Evolutionary conservation across 2,888 invertebrate species (phyloP).

Genomic region (Cordilura impudica): DNA sequence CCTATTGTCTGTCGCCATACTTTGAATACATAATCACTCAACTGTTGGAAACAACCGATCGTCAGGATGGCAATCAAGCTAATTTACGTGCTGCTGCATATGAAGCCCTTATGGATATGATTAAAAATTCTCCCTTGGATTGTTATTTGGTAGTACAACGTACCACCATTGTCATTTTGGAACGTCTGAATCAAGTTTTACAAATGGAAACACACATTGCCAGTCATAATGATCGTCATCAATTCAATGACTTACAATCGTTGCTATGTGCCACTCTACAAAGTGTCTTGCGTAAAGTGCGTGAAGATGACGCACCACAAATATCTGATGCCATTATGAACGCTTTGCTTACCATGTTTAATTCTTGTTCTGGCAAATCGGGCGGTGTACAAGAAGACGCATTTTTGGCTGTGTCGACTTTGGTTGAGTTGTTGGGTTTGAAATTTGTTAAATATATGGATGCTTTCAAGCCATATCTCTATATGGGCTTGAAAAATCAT

Average conservation of each 20-base stretch:
- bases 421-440: constrained; percentile 95
- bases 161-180: constrained; percentile 97
- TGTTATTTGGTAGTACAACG: constrained; percentile 98
- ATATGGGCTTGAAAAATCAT: constrained; percentile 94
- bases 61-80: constrained; percentile 94
- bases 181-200: constrained; percentile 94
- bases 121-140: constrained; percentile 98
- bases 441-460: constrained; percentile 98
- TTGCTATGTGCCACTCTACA: constrained; percentile 97
- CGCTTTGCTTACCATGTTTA: constrained; percentile 96
- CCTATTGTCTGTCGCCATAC: constrained; percentile 94
- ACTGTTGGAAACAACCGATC: constrained; percentile 95
- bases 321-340: constrained; percentile 99
- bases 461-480: constrained; percentile 94
- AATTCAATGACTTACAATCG: constrained; percentile 97
- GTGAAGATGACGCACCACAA: constrained; percentile 95
- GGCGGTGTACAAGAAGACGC: constrained; percentile 99
- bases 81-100: constrained; percentile 98
- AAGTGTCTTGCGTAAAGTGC: constrained; percentile 95
- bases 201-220: constrained; percentile 95
- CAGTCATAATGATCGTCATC: constrained; percentile 91
- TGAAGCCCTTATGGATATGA: constrained; percentile 99
- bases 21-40: constrained; percentile 96
- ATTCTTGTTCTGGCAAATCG: constrained; percentile 90
- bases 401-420: constrained; percentile 95